These are phyloP conservation scores for Lapara coniferarum DNA, from an alignment of 2,888 invertebrate genomes.

Conservation along the genomic window DNA sequence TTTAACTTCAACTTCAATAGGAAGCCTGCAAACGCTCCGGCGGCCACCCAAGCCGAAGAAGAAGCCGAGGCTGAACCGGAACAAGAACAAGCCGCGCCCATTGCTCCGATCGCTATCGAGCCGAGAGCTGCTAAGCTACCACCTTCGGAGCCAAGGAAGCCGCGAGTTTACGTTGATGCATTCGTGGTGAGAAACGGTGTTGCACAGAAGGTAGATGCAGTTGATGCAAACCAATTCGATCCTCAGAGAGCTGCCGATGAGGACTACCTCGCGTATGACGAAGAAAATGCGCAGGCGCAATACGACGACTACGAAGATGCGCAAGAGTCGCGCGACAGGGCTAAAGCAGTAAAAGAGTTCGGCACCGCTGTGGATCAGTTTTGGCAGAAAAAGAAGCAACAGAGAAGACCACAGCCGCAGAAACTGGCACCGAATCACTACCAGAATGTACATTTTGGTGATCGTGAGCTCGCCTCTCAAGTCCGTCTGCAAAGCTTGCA, in stretches of 20 bases:
- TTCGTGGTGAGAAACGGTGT: conserved; percentile 75
- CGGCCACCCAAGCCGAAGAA: conserved; percentile 38
- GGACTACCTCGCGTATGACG: conserved; percentile 66
- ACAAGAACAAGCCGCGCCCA: conserved; percentile 36
- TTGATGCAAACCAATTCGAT: conserved; percentile 61
- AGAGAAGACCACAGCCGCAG: conserved; percentile 44
- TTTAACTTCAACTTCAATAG: conserved; percentile 73
- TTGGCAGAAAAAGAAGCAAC: conserved; percentile 64
- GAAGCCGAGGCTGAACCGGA: conserved; percentile 36
- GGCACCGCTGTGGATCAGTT: conserved; percentile 72
- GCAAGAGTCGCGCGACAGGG: conserved; percentile 68
- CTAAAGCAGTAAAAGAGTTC: conserved; percentile 65
- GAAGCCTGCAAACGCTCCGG: conserved; percentile 52
- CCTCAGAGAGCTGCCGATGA: conserved; percentile 52
- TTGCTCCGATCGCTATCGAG: conserved; percentile 59
- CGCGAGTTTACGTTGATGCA: conserved; percentile 76
- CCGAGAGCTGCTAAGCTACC: conserved; percentile 72
- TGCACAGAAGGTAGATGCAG: conserved; percentile 65
- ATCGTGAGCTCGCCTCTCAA: conserved; percentile 59
- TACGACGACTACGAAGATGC: conserved; percentile 74
- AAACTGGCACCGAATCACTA: conserved; percentile 64
- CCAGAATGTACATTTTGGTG: conserved; percentile 73
- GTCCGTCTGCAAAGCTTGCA: conserved; percentile 51
- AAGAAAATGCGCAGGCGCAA: conserved; percentile 50
- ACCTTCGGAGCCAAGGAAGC: conserved; percentile 56